Base-by-base conservation (phyloP, 2,888 invertebrate species). In the Scaptomyza cyrtandrae region DNA sequence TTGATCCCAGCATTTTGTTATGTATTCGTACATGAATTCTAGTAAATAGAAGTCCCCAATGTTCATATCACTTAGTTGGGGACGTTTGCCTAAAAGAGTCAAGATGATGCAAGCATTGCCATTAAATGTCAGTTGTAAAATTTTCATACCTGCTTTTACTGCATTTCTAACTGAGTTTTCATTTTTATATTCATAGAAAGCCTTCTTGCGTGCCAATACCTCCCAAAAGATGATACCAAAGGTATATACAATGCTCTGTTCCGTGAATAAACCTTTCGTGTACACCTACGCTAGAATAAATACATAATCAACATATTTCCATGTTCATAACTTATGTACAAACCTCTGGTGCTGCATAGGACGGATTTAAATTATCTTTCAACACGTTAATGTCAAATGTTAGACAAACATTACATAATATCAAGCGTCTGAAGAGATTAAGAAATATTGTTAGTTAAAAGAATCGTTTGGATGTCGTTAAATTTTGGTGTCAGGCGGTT, bases 211-310 rank as follows among this genome's bases (percentile, higher is more conserved):
- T 1, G 52, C 5, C 31, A 59, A 4, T 3, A 46, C 3, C 14
- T 64, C 63, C 63, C 60, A 64, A 7, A 46, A 35, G 10, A 59
- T 33, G 13, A 59, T 59, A 6, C 58, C 62, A 44, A 50, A 33
- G 19, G 35, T 48, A 16, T 58, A 48, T 6, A 49, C 7, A 6
- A n/a, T 16, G 19, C 60, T 37, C 4, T 11, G 0, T 2, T 7
- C 41, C 2, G 43, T 44, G 1, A 3, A 33, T 14, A 24, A 13
- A 24, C 24, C 45, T 9, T 6, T 2, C 5, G 1, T 45, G 6
- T 9, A 24, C n/a, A 24, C 24, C 45, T 45, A 9, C 6, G 27
- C 3, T 29, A 1, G 10, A 10, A 45, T 3, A 5, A 45, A 45
- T 10, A 24, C 9, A n/a, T 24, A 27, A 5, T n/a, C n/a, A n/a